Conservation (phyloP, 2,888 invertebrate species). For the Drosophila pseudotalamancana region DNA sequence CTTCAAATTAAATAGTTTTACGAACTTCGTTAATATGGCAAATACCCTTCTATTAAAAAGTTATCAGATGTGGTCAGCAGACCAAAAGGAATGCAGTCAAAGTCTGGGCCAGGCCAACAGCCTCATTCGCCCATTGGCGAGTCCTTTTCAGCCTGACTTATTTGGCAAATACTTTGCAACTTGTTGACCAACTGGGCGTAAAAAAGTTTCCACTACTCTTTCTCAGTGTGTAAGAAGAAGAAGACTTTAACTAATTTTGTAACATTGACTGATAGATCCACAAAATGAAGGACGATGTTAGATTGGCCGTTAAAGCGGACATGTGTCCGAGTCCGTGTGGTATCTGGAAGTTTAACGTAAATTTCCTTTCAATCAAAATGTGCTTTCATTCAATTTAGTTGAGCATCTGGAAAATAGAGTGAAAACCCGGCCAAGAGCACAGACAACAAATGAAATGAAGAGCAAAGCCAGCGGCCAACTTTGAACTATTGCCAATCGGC, state of each 20-base stretch:
- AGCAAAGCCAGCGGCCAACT: constrained; percentile 42
- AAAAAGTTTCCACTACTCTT: constrained; percentile 32
- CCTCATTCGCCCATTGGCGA: not conserved
- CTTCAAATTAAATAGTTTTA: too few relatives aligned
- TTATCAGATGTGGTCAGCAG: constrained; percentile 18
- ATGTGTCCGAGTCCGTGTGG: constrained; percentile 10
- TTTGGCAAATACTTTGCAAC: constrained; percentile 64
- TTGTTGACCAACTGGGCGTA: constrained; percentile 63
- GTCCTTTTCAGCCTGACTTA: constrained; percentile 41
- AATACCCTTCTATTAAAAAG: constrained; percentile 24
- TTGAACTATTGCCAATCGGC: constrained; percentile 74
- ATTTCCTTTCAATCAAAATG: constrained; percentile 78
- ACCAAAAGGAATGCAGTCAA: constrained; percentile 25
- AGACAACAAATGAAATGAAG: constrained; percentile 14
- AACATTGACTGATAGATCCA: constrained; percentile 67
- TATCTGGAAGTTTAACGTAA: constrained; percentile 63
- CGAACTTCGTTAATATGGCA: not conserved
- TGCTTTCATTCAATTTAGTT: constrained; percentile 75
- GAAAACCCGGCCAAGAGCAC: constrained; percentile 7
- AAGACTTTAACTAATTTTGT: constrained; percentile 72
- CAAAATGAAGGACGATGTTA: constrained; percentile 23
- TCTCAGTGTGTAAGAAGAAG: constrained; percentile 5
- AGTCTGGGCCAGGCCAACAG: constrained; percentile 15
- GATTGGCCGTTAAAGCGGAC: constrained; percentile 65
- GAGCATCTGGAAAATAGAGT: constrained; percentile 39